Evolutionary conservation across 2,797 vertebrate genomes (phyloP), one percentile per base, ranked within the genome.

Genomic region (Alca torda): DNA sequence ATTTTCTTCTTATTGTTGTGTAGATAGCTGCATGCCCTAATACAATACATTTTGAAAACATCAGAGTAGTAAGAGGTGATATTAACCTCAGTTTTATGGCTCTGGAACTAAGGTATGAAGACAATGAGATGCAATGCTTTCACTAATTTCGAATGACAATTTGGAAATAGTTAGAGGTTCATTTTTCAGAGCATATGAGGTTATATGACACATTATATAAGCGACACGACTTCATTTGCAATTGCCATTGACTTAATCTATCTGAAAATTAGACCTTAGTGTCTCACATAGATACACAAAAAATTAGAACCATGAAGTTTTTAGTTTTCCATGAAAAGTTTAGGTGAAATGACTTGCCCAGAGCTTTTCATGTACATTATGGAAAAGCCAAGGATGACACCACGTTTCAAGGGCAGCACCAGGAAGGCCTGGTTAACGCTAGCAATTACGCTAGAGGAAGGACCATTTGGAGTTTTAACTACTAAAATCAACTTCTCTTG

Each of bases 1-100:
- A 51, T 64, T 93, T 96, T 94, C 70, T 92, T 78, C 41, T 56
- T 74, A 13, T 67, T 88, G 37, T 93, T 78, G 59, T 84, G 53
- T 48, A 82, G 43, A 54, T 82, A 79, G 25, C 13, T 88, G 28
- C 28, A 59, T 84, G 46, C 6, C 15, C 30, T 73, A 64, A 65
- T 46, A 78, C 30, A 94, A 88, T 45, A 79, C 21, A 70, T 82
- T 93, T 54, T 43, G 43, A 73, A 95, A 80, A 84, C 23, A 57
- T 91, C 28, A 72, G 26, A 86, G 39, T 9, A 39, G 39, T 41
- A 61, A 87, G 46, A 81, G 59, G 43, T 59, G 61, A 72, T 45
- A 45, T 18, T 54, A 92, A 78, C 25, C 37, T 39, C 54, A 41
- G 16, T 50, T 91, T 76, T 75, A 53, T 35, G 60, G 11, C n/a